Evolutionary conservation across 2,113 vertebrate species (phyloP).

Genomic region (Amazona vittata): DNA sequence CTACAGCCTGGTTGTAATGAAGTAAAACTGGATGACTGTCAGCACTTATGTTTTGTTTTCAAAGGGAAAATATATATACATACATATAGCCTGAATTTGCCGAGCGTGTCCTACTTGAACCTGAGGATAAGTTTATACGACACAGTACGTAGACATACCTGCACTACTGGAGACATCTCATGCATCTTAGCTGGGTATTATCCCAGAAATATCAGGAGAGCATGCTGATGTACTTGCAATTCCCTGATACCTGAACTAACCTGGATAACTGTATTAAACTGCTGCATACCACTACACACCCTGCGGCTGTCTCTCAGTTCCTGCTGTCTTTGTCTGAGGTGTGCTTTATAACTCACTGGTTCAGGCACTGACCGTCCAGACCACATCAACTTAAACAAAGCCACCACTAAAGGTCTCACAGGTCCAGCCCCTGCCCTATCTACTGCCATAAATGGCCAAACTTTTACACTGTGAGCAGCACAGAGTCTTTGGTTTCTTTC

Average conservation of each 20-base stretch:
- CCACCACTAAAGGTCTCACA: not conserved
- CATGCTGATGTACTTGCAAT: not conserved
- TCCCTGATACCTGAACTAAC: not conserved
- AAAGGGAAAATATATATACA: not conserved
- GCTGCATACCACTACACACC: not conserved
- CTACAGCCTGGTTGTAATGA: not conserved
- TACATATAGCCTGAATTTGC: not conserved
- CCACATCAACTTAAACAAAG: not conserved
- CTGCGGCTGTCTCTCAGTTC: not conserved
- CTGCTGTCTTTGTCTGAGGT: not conserved
- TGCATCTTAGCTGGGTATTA: not conserved
- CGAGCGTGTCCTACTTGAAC: not conserved
- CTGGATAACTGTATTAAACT: not conserved
- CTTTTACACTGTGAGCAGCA: not conserved
- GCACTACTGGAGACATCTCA: not conserved
- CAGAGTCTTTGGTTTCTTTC: not conserved
- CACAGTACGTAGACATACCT: not conserved
- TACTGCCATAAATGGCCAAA: not conserved
- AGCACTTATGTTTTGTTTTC: not conserved
- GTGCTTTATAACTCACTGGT: constrained; percentile 13
- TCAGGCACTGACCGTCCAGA: not conserved
- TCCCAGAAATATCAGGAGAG: not conserved
- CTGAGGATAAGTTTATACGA: not conserved
- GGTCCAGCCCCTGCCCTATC: not conserved
- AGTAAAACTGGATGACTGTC: not conserved